These are phyloP conservation scores for Eclectus roratus DNA, from an alignment of 2,113 vertebrate species.

Conservation along the genomic window DNA sequence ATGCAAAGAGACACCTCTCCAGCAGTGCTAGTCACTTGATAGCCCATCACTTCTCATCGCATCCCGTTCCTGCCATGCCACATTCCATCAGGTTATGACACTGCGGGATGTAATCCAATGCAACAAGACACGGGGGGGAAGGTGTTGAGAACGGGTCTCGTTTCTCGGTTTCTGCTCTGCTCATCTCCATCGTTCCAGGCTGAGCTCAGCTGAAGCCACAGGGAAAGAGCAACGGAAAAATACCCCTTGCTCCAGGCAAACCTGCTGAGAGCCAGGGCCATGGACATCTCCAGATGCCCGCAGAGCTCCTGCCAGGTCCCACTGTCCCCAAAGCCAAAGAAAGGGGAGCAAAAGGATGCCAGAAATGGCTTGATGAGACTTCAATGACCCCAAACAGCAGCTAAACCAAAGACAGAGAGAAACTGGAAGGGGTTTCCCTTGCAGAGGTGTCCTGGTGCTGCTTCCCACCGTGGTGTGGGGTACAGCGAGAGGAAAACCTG, in stretches of 20 bases:
- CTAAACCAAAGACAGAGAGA: background rate
- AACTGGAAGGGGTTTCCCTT: background rate
- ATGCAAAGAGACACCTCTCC: background rate
- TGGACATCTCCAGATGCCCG: too few relatives aligned
- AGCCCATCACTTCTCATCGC: background rate
- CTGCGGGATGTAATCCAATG: background rate
- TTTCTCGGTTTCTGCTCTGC: background rate
- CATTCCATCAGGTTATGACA: background rate
- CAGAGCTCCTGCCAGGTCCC: too few relatives aligned
- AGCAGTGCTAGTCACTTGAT: background rate
- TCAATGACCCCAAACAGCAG: background rate
- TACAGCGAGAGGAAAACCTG: background rate
- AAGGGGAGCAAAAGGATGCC: too few relatives aligned
- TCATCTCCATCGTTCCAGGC: background rate
- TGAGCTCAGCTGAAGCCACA: fast-evolving
- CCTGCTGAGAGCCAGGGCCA: background rate
- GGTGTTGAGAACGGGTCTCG: fast-evolving
- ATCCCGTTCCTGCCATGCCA: background rate
- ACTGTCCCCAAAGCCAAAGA: too few relatives aligned
- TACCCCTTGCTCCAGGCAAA: fast-evolving
- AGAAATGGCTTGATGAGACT: too few relatives aligned
- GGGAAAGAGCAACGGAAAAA: background rate
- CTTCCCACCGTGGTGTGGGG: background rate
- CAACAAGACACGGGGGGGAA: fast-evolving
- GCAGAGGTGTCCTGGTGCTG: background rate